These are phyloP conservation scores for Porites lobata DNA, from an alignment of 92 coral and sea anemone species.

Conservation along the genomic window DNA sequence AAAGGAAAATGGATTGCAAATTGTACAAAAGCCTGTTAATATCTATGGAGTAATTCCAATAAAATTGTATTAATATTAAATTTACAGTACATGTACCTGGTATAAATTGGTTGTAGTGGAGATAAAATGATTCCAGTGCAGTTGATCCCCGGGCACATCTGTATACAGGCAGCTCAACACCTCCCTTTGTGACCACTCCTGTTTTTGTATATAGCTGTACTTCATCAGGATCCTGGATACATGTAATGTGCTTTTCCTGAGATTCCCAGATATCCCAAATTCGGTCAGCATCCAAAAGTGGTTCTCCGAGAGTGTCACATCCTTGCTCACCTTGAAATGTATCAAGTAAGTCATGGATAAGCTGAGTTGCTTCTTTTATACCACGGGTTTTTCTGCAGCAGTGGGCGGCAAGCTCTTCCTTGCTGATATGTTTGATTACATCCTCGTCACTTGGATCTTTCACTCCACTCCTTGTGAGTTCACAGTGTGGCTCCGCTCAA, in stretches of 20 bases:
- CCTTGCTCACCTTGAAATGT: constrained; percentile 68
- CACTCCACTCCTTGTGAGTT: constrained; percentile 15
- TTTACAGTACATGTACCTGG: background rate
- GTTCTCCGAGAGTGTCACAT: constrained; percentile 71
- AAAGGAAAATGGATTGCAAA: background rate
- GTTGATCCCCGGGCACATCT: constrained; percentile 32
- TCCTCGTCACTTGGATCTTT: constrained; percentile 29
- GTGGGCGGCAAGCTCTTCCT: constrained; percentile 64
- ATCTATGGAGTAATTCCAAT: background rate
- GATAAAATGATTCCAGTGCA: constrained; percentile 74
- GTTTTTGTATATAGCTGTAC: background rate
- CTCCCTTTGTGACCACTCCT: background rate
- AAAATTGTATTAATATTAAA: too few species aligned
- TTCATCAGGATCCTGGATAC: constrained; percentile 72
- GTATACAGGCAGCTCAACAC: background rate
- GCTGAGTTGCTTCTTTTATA: background rate
- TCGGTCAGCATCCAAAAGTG: constrained; percentile 58
- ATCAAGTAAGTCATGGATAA: constrained; percentile 46
- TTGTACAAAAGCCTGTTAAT: too few species aligned
- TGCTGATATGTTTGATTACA: constrained; percentile 19
- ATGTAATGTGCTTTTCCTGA: constrained; percentile 59
- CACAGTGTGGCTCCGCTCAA: constrained; percentile 39
- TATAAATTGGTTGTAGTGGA: constrained; percentile 2
- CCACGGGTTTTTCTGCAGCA: constrained; percentile 67
- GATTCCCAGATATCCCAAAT: constrained; percentile 71